Conservation (phyloP, 2,797 vertebrate genomes). For the Paramormyrops hopkinsi region DNA sequence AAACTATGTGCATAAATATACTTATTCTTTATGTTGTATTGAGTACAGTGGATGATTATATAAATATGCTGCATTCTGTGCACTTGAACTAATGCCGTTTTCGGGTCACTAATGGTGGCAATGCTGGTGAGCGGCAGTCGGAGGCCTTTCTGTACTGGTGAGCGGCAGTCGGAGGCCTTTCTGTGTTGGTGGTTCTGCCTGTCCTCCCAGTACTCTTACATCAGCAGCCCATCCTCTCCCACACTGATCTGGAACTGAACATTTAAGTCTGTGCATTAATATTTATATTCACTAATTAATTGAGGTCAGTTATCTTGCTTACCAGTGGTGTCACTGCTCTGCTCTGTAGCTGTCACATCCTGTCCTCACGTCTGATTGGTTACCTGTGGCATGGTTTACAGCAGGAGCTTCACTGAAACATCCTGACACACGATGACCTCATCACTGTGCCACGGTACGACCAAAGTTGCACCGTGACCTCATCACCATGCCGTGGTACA, state of each 20-base stretch:
- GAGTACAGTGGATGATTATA: background rate
- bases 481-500: too few species aligned
- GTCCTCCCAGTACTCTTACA: background rate
- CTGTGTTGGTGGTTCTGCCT: background rate
- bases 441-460: background rate
- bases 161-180: background rate
- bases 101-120: background rate
- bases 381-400: background rate
- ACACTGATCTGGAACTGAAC: background rate
- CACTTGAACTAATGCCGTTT: background rate
- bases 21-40: background rate
- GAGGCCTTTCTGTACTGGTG: background rate
- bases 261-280: background rate
- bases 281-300: background rate
- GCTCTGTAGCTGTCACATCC: background rate
- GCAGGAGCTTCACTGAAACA: background rate
- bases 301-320: background rate
- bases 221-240: background rate
- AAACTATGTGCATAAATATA: background rate
- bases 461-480: background rate
- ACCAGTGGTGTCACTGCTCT: background rate
- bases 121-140: background rate
- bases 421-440: background rate
- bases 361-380: background rate
- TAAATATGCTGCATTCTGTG: background rate